These are phyloP conservation scores for Takifugu ocellatus DNA, from an alignment of 2,797 vertebrate genomes.

Conservation along the genomic window DNA sequence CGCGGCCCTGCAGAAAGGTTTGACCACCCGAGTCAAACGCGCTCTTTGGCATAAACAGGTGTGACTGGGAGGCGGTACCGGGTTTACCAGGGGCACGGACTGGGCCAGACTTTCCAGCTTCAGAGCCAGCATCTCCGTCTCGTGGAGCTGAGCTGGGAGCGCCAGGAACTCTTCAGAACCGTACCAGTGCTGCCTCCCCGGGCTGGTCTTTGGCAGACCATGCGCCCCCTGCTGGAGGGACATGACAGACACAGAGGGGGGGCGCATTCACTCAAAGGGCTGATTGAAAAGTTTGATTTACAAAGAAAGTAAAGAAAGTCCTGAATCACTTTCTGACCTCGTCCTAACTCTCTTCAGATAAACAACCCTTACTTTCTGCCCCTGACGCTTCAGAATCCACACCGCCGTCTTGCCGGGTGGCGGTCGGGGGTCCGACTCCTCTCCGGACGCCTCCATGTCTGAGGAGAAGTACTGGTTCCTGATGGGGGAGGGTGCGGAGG, in stretches of 20 bases:
- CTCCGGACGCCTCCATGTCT: conserved; percentile 55
- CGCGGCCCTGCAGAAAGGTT: conserved; percentile 37
- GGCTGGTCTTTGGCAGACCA: conserved; percentile 30
- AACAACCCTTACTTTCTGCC: conserved; percentile 37
- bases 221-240: conserved; percentile 7
- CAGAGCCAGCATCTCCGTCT: conserved; percentile 89
- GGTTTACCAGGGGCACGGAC: conserved; percentile 56
- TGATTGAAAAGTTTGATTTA: not conserved
- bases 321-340: too few species aligned
- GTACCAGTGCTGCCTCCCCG: conserved; percentile 83
- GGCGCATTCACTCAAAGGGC: too few species aligned
- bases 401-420: conserved; percentile 21
- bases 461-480: conserved; percentile 54
- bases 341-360: too few species aligned
- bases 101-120: conserved; percentile 90
- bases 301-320: not conserved
- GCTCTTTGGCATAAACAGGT: too few species aligned
- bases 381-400: conserved; percentile 50
- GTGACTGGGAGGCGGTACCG: not conserved
- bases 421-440: conserved; percentile 56
- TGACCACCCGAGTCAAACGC: conserved; percentile 53
- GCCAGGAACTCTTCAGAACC: conserved; percentile 96
- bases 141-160: conserved; percentile 88
- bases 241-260: not conserved
- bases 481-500: conserved; percentile 55